Conservation (phyloP, 1,140 invertebrate species). For the Drosophila nebulosa region DNA sequence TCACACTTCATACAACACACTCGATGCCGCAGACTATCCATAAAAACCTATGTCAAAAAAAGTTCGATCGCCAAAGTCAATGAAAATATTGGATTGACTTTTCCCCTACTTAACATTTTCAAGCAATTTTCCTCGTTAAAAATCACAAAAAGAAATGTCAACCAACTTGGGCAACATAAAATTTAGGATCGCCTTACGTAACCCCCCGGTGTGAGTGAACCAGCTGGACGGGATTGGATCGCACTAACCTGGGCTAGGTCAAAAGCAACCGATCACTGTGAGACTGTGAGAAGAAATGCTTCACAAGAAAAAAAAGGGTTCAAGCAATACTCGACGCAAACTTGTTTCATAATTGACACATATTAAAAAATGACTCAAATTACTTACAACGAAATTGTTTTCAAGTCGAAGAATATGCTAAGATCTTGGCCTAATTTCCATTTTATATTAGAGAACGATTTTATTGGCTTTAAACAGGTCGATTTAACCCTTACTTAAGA, state of each 20-base stretch:
- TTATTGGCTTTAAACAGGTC: too few relatives aligned
- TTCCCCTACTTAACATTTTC: slow-evolving; percentile 53
- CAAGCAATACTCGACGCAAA: not conserved
- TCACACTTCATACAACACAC: slow-evolving; percentile 57
- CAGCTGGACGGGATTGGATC: slow-evolving; percentile 16
- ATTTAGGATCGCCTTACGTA: slow-evolving; percentile 17
- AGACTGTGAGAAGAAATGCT: not conserved
- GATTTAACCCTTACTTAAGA: too few relatives aligned
- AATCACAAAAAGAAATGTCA: slow-evolving; percentile 22
- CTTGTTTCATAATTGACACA: not conserved
- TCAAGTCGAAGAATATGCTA: not conserved
- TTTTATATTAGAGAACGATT: too few relatives aligned
- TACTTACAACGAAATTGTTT: not conserved
- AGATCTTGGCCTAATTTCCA: too few relatives aligned
- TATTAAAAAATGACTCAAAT: not conserved
- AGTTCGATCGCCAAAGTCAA: slow-evolving; percentile 53
- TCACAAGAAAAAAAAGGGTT: not conserved
- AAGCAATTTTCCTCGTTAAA: slow-evolving; percentile 38
- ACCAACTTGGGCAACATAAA: slow-evolving; percentile 48
- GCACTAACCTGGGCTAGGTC: not conserved
- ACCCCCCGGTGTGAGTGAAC: slow-evolving; percentile 40
- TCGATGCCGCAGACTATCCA: slow-evolving; percentile 22
- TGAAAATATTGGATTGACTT: slow-evolving; percentile 64
- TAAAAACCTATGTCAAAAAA: slow-evolving; percentile 72
- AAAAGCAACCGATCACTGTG: not conserved